Conservation (phyloP, 2,797 vertebrate genomes). For the Dipus sagitta region DNA sequence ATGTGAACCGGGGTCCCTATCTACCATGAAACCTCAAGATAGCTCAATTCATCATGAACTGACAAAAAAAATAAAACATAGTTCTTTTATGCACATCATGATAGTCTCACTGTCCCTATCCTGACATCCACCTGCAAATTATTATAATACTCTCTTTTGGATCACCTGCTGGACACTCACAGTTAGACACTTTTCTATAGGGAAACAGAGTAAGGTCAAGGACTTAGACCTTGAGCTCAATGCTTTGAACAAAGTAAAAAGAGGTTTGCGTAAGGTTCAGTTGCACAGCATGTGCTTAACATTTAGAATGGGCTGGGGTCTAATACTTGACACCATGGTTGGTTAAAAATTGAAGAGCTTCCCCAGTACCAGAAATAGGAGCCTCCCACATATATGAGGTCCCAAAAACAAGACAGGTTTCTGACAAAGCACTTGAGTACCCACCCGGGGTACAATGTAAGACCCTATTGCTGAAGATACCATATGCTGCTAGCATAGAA, state of each 20-base stretch:
- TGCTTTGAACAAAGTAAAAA: background rate
- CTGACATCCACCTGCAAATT: background rate
- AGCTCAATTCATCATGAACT: background rate
- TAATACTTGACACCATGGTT: background rate
- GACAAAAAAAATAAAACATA: background rate
- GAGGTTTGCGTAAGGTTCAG: rapidly evolving
- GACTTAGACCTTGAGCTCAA: background rate
- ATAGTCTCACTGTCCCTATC: background rate
- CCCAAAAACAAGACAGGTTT: too few relatives aligned
- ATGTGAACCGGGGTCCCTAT: background rate
- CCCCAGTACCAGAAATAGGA: too few relatives aligned
- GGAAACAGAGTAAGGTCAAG: background rate
- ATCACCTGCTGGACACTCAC: background rate
- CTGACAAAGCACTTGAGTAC: too few relatives aligned
- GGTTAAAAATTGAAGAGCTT: background rate
- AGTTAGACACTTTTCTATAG: background rate
- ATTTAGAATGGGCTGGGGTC: background rate
- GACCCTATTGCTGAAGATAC: too few relatives aligned
- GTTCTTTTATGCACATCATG: background rate
- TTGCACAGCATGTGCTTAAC: background rate
- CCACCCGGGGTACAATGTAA: too few relatives aligned
- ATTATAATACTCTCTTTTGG: background rate
- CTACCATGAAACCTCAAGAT: background rate
- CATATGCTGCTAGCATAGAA: too few relatives aligned
- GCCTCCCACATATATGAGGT: too few relatives aligned